Base-by-base conservation (phyloP, 1,140 invertebrate genomes). In the Dendrolimus punctatus region DNA sequence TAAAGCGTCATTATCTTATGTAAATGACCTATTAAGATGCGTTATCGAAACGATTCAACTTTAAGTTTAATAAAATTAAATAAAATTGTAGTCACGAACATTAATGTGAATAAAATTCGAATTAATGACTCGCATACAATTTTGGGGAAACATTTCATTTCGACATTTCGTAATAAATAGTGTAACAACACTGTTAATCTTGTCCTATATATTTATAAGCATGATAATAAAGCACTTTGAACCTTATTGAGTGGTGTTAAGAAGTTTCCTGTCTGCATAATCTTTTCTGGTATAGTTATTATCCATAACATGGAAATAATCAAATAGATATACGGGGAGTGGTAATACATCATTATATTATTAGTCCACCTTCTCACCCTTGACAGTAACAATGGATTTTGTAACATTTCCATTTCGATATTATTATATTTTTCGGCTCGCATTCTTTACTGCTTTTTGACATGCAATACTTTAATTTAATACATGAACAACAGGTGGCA, bases 361-460 rank as follows among this genome's bases (percentile, higher is more conserved):
- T 86, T 86, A 86, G 81, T 71, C 77, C 80, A 84, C 73, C 80
- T 81, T 80, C 80, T 82, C 82, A 85, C 77, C 82, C 80, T 81
- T 85, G 82, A 85, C 82, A 78, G 67, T 55, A 80, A 85, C 79
- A 85, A 85, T 81, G 72, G 62, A 59, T 73, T 71, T 81, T 80
- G 80, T 80, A 82, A 82, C 78, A 74, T 81, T 61, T 83, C 74
- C 75, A 80, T 77, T 73, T 80, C 71, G 71, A 81, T 81, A 81
- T 83, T 68, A 23, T 23, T 23, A 23, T 64, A 58, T 68, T 64
- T 64, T 67, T 54, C 58, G 65, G 66, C 64, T 64, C 64, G 63
- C 49, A 51, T 50, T 71, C 69, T 75, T 82, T 84, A 85, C 65
- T 80, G 76, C 75, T 49, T 58, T 63, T 66, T 68, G 72, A 71